Conservation (phyloP, 2,888 invertebrate species). For the Dastarcus helophoroides region DNA sequence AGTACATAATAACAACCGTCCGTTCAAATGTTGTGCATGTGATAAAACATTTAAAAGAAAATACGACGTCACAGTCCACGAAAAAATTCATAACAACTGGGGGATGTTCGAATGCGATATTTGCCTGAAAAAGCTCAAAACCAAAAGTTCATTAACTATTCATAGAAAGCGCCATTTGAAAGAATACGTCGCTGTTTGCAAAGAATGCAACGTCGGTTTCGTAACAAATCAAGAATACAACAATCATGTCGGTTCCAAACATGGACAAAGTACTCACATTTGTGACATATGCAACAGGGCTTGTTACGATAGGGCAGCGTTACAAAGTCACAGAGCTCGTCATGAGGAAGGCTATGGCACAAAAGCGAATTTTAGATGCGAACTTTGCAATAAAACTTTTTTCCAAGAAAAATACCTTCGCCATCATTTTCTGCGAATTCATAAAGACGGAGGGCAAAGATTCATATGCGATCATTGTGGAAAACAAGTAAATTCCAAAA, state of each 20-base stretch:
- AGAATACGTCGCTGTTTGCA: slow-evolving; percentile 11
- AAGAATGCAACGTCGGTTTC: slow-evolving; percentile 14
- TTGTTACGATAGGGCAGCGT: slow-evolving; percentile 19
- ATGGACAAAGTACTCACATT: slow-evolving; percentile 16
- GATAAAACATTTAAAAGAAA: slow-evolving; percentile 21
- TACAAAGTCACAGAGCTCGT: slow-evolving; percentile 14
- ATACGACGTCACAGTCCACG: slow-evolving; percentile 9
- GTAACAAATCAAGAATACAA: slow-evolving; percentile 12
- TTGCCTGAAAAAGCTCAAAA: slow-evolving; percentile 10
- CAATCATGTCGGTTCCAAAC: slow-evolving; percentile 13
- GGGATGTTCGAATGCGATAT: slow-evolving; percentile 10
- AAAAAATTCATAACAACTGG: slow-evolving; percentile 5
- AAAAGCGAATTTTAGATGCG: slow-evolving; percentile 28
- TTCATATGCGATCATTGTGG: slow-evolving; percentile 28
- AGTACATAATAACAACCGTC: slow-evolving; percentile 19
- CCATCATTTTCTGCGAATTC: slow-evolving; percentile 21
- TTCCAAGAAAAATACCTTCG: slow-evolving; percentile 23
- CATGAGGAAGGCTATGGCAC: slow-evolving; percentile 31
- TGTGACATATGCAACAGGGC: slow-evolving; percentile 13
- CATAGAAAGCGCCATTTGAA: slow-evolving; percentile 13
- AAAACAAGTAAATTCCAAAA: slow-evolving; percentile 24
- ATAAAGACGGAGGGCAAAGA: slow-evolving; percentile 23
- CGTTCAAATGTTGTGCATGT: slow-evolving; percentile 22
- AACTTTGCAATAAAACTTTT: slow-evolving; percentile 25
- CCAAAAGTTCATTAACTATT: slow-evolving; percentile 10